These are phyloP conservation scores for Triplophysa bombifrons DNA, from an alignment of 2,797 vertebrate genomes.

Conservation along the genomic window DNA sequence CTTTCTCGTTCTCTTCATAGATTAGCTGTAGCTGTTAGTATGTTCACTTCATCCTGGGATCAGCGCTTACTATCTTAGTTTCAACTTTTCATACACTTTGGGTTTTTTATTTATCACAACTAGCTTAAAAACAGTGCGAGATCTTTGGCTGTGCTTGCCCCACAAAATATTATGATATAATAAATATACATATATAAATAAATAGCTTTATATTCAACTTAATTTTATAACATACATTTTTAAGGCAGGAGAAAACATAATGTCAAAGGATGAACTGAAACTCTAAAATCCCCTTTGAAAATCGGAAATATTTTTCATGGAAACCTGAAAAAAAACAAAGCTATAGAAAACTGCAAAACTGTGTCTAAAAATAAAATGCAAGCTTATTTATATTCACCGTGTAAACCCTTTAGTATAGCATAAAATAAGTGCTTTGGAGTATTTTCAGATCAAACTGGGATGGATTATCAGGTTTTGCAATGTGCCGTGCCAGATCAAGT, in stretches of 20 bases:
- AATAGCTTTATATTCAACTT: no score
- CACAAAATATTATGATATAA: background rate
- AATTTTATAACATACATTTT: no score
- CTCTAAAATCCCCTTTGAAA: no score
- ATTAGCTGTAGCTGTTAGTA: slow-evolving; percentile 22
- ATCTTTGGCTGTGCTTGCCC: background rate
- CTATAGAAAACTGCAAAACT: background rate
- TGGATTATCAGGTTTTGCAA: background rate
- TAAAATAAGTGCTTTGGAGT: background rate
- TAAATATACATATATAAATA: no score
- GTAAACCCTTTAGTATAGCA: background rate
- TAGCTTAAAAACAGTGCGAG: background rate
- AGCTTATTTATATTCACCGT: background rate
- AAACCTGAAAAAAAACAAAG: no score
- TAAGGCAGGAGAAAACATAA: no score
- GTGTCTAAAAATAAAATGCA: background rate
- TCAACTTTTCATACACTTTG: background rate
- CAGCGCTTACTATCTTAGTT: slow-evolving; percentile 9
- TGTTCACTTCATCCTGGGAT: slow-evolving; percentile 16
- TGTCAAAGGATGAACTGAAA: no score
- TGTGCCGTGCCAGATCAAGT: background rate
- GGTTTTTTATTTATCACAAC: background rate
- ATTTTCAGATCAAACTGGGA: background rate
- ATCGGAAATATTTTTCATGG: no score
- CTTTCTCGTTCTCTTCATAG: slow-evolving; percentile 31